Conservation (phyloP, 2,113 vertebrate genomes). For the Hassar affinis region DNA sequence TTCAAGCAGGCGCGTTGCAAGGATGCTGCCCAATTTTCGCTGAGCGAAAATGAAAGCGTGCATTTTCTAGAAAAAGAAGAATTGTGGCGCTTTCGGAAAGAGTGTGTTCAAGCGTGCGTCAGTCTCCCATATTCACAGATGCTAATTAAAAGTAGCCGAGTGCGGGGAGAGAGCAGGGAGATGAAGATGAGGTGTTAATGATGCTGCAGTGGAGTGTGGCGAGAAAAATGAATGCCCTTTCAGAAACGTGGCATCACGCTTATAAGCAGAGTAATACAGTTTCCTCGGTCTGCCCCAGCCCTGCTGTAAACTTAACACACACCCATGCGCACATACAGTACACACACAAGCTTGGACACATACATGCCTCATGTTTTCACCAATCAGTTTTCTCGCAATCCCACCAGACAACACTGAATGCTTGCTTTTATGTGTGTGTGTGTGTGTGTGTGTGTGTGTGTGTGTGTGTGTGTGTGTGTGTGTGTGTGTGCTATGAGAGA, state of each 20-base stretch:
- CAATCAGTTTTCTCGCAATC: constrained; percentile 50
- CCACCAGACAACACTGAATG: constrained; percentile 37
- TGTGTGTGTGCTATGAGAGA: constrained; percentile 6
- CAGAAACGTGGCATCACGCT: constrained; percentile 66
- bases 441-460: too few species aligned
- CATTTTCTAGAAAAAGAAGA: constrained; percentile 17
- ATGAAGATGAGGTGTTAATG: constrained; percentile 70
- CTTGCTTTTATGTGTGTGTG: constrained; percentile 17
- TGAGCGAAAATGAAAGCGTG: constrained; percentile 8
- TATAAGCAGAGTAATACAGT: constrained; percentile 63
- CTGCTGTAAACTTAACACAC: constrained; percentile 36
- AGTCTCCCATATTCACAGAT: constrained; percentile 64
- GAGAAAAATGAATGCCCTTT: constrained; percentile 72
- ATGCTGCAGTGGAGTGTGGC: constrained; percentile 73
- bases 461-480: constrained; percentile 25
- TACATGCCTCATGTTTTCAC: constrained; percentile 47
- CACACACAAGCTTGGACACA: not conserved
- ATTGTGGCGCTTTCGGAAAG: constrained; percentile 15
- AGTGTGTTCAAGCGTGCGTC: constrained; percentile 32
- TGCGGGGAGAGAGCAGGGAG: constrained; percentile 61
- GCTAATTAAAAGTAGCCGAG: constrained; percentile 72
- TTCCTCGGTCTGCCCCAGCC: constrained; percentile 33
- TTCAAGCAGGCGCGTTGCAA: not conserved
- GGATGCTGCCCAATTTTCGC: not conserved
- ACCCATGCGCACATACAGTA: constrained; percentile 26